Conservation (phyloP, 2,797 vertebrate species). For the Miichthys miiuy region DNA sequence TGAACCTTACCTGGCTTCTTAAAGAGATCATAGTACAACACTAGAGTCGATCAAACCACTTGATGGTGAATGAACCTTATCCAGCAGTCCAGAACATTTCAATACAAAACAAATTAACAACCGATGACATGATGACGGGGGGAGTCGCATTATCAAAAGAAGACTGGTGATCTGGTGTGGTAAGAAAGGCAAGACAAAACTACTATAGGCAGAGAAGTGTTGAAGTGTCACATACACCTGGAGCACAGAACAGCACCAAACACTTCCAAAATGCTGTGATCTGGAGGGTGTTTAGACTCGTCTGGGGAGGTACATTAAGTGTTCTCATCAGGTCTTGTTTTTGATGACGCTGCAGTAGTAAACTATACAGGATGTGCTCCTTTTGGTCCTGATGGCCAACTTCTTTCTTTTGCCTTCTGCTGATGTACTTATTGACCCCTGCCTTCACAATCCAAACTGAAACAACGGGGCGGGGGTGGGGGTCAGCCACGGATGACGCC, state of each 20-base stretch:
- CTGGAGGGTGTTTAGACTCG: constrained; percentile 40
- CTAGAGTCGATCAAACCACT: constrained; percentile 42
- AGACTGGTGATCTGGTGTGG: constrained; percentile 58
- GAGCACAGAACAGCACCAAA: constrained; percentile 66
- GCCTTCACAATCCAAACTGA: constrained; percentile 46
- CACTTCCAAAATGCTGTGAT: constrained; percentile 48
- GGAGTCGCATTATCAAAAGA: constrained; percentile 53
- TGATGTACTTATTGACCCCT: constrained; percentile 41
- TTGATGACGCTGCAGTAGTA: constrained; percentile 52
- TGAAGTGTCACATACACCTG: constrained; percentile 61
- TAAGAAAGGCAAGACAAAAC: constrained; percentile 64
- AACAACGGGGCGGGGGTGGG: neutral
- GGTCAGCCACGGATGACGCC: constrained; percentile 19
- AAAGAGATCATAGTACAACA: constrained; percentile 37
- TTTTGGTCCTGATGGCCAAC: constrained; percentile 69
- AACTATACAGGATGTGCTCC: constrained; percentile 63
- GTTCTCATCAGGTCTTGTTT: constrained; percentile 31
- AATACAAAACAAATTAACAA: constrained; percentile 31
- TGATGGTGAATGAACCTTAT: constrained; percentile 25
- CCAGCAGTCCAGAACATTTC: constrained; percentile 51
- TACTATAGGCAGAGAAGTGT: constrained; percentile 56
- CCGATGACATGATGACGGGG: neutral
- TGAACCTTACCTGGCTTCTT: constrained; percentile 60
- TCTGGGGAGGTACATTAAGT: constrained; percentile 13
- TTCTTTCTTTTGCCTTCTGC: constrained; percentile 39